Evolutionary conservation across 2,888 invertebrate species (phyloP), one percentile per base, ranked within the genome.

Genomic region (Leptura quadrifasciata): DNA sequence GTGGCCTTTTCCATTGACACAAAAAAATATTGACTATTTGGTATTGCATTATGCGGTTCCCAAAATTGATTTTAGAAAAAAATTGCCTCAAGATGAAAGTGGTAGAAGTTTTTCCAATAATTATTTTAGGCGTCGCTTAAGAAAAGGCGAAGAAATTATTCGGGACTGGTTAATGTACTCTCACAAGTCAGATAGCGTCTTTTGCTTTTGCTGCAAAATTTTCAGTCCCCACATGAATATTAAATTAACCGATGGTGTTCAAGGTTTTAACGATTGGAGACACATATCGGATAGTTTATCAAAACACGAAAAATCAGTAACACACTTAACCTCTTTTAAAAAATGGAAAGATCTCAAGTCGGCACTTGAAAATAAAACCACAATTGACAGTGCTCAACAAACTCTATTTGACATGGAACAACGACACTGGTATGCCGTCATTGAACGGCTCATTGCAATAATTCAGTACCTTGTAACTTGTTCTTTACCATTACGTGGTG

Each of bases 201-300:
- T 68, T 54, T 68, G 68, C 54, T 54, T 68, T 68, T 68, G 68
- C 54, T 55, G 68, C 20, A 68, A 68, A 68, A 68, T 54, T 68
- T 68, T 68, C 47, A 47, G 47, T 17, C 27, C 35, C 17, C 31
- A 67, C 10, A 52, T 52, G 18, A 63, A 63, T 63, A 67, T 63
- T 15, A 39, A 31, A 63, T 63, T 67, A 52, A 67, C 47, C 8
- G 24, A 21, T 17, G 52, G 6, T 24, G 52, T 15, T 47, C 57
- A 57, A 57, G 57, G 57, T 57, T 9, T 57, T 57, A 57, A 57
- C 52, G 52, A 52, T 52, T 52, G 52, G 52, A 52, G 52, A 52
- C 52, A 52, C 52, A 52, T 52, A 52, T 57, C 57, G 57, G 57
- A 57, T 57, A 58, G 58, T 21, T 58, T 58, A 58, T 58, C 58